Evolutionary conservation across 1,140 invertebrate species (phyloP).

Genomic region (Glomeris maerens): DNA sequence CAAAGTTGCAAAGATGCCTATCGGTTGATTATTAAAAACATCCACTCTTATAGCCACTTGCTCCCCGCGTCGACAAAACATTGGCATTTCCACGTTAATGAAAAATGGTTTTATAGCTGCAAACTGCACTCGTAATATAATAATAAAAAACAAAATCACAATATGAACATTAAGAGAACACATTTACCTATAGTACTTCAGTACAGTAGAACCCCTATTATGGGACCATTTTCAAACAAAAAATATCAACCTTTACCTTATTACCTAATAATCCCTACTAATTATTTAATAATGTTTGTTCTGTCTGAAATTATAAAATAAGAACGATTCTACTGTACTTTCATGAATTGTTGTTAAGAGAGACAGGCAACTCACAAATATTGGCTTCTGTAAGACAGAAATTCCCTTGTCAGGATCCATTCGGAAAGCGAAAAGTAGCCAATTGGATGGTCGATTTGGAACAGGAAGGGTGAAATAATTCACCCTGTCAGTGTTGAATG

Average conservation of each 20-base stretch:
- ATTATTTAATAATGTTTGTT: background rate
- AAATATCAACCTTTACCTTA: constrained; percentile 5
- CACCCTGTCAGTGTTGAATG: constrained; percentile 31
- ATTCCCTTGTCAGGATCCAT: constrained; percentile 34
- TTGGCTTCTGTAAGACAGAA: constrained; percentile 24
- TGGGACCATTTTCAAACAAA: constrained; percentile 27
- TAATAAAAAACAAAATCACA: constrained; percentile 17
- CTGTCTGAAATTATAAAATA: background rate
- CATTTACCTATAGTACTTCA: constrained; percentile 28
- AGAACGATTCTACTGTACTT: background rate
- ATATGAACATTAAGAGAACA: constrained; percentile 27
- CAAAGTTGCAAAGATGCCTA: constrained; percentile 27
- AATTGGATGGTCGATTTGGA: constrained; percentile 29
- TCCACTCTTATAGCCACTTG: constrained; percentile 40
- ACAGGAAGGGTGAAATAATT: constrained; percentile 29
- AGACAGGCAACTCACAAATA: constrained; percentile 24
- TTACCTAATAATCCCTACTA: background rate
- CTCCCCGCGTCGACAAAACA: constrained; percentile 38
- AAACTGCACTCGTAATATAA: no score
- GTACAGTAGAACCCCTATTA: constrained; percentile 30
- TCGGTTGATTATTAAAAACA: constrained; percentile 38
- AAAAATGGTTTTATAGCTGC: constrained; percentile 39
- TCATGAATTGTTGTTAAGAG: background rate
- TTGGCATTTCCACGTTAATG: constrained; percentile 39
- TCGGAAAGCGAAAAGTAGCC: constrained; percentile 34